A percentile compares a stretch with the other conserved stretches of the same genome.
Conservation (phyloP, 2,113 vertebrate species). For the Acinonyx jubatus region DNA sequence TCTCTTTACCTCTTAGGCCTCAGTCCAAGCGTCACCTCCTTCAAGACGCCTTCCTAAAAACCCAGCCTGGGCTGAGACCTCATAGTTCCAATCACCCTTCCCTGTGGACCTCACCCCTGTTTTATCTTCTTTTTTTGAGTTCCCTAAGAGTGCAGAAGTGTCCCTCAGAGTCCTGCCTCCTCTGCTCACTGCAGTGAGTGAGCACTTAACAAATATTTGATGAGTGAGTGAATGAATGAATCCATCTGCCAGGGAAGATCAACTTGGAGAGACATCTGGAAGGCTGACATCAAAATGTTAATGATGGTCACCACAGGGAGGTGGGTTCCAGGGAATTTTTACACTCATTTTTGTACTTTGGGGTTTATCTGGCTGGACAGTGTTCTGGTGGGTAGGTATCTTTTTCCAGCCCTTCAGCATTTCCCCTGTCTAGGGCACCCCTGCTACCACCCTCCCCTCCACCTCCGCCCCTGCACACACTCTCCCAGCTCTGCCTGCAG, state of each 20-base stretch:
- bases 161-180: neutral
- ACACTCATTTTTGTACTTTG: neutral
- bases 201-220: neutral
- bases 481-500: slow-evolving; percentile 1
- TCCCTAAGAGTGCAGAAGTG: neutral
- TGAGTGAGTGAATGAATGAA: neutral
- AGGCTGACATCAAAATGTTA: neutral
- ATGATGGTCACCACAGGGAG: neutral
- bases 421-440: neutral
- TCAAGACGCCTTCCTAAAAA: neutral
- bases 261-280: neutral
- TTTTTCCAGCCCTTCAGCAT: neutral
- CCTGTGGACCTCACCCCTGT: neutral
- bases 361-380: neutral
- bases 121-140: neutral
- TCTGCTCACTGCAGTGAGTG: neutral
- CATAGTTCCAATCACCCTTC: neutral
- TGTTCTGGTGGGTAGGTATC: neutral
- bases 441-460: neutral
- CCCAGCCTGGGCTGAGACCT: neutral
- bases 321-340: neutral
- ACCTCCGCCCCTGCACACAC: neutral
- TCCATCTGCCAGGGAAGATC: neutral
- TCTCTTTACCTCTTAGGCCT: neutral
- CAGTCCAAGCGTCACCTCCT: neutral